Evolutionary conservation across 2,797 vertebrate species (phyloP), one percentile per base, ranked within the genome.

Genomic region (Anas acuta): DNA sequence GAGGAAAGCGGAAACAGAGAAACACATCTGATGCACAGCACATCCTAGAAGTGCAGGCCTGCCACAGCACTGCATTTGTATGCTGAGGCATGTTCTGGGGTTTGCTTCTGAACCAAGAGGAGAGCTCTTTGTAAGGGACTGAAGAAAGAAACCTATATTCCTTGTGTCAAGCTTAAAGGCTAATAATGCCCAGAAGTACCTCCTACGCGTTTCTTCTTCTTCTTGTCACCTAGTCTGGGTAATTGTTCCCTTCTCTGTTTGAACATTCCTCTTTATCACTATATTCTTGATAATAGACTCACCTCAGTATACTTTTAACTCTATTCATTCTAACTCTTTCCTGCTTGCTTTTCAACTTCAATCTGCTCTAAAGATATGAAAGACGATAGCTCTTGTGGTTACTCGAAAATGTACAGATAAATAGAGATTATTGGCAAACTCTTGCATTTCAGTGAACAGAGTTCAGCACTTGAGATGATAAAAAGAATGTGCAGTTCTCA

Each of bases 21-120:
- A 4, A 26, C 7, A 17, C 12, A 26, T 25, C 26, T 78, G 70
- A 39, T 56, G 70, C n/a, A 64, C 33, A 80, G 60, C 28, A 19
- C 7, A 47, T 18, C 12, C 28, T 45, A 54, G 51, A 54, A 43
- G 60, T 17, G 8, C 58, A 64, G 70, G 25, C 60, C 37, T 70
- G 58, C 13, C 58, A 35, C 45, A 58, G 20, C 2, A 0, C 39
- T 57, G 35, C n/a, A 16, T 1, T 25, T 0, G 0, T 43, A 0
- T 23, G 30, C 41, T 86, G n/a, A 9, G 39, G 26, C 13, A 19
- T 61, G n/a, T 66, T 81, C 22, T 12, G 21, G 45, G 32, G 8
- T 54, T 54, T 71, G n/a, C 9, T 74, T 89, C 87, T 94, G 74
- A 89, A 73, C 11, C 3, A 81, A 65, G 11, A 45, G 32, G 3